Conservation (phyloP, 2,113 vertebrate species). For the Pelecanoides urinatrix region DNA sequence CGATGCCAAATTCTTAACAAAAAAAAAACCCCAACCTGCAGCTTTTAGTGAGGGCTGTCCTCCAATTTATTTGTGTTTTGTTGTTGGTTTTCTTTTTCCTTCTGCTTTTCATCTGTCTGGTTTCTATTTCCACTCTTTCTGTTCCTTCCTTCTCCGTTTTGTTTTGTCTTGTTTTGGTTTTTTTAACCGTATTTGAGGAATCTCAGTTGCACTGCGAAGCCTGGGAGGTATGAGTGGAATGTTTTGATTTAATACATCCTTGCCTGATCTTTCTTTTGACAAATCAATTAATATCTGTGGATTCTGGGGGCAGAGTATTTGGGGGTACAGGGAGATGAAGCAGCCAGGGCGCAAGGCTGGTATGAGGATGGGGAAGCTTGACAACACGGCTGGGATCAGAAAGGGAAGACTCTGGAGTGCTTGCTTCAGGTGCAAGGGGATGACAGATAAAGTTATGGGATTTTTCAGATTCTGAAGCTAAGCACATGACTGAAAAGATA, state of each 20-base stretch:
- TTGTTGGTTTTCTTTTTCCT: slow-evolving; percentile 4
- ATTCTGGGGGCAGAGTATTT: neutral
- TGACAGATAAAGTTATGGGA: slow-evolving; percentile 15
- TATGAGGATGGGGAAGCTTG: neutral
- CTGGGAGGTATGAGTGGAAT: slow-evolving; percentile 65
- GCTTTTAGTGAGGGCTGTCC: slow-evolving; percentile 7
- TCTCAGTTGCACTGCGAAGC: slow-evolving; percentile 45
- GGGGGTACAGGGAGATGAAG: neutral
- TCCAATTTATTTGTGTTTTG: slow-evolving; percentile 23
- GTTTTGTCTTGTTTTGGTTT: slow-evolving; percentile 38
- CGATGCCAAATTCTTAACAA: neutral
- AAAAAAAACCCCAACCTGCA: neutral
- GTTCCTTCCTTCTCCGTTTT: neutral
- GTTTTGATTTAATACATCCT: slow-evolving; percentile 62
- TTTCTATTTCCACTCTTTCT: slow-evolving; percentile 18
- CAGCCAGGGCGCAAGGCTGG: neutral
- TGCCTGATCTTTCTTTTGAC: slow-evolving; percentile 37
- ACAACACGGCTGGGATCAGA: neutral
- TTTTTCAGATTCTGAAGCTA: neutral
- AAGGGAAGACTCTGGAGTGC: neutral
- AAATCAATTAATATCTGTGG: slow-evolving; percentile 52
- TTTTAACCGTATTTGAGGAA: slow-evolving; percentile 33
- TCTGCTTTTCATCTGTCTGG: slow-evolving; percentile 42
- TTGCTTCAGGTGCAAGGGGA: neutral
- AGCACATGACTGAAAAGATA: neutral